A percentile compares a stretch with the other conserved stretches of the same genome.
These are phyloP conservation scores for Semaprochilodus insignis DNA, from an alignment of 2,797 vertebrate genomes.

Conservation along the genomic window DNA sequence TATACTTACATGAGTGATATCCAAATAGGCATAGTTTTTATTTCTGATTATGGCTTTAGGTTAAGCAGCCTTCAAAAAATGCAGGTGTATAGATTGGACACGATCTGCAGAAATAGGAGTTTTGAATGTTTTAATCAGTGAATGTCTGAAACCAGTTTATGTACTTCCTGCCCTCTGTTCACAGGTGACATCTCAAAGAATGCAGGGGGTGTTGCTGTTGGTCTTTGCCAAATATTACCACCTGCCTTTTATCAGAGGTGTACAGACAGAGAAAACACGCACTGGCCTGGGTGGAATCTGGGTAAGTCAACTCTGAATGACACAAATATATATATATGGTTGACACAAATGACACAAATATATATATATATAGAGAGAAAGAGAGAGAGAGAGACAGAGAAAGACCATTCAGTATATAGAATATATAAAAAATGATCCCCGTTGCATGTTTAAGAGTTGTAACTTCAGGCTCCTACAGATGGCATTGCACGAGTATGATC, in stretches of 20 bases:
- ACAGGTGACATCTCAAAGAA: slow-evolving; percentile 93
- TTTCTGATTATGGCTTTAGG: no score
- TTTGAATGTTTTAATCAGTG: background rate
- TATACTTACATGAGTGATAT: no score
- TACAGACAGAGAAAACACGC: slow-evolving; percentile 95
- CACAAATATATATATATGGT: no score
- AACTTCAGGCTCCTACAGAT: no score
- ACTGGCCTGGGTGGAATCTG: slow-evolving; percentile 97
- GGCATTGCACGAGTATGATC: no score
- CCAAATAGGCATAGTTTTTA: no score
- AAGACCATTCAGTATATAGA: no score
- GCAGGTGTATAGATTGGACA: background rate
- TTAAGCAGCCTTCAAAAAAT: background rate
- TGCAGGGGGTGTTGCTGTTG: slow-evolving; percentile 94
- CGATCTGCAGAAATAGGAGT: background rate
- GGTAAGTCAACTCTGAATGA: slow-evolving; percentile 78
- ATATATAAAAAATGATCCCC: no score
- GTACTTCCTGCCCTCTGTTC: background rate
- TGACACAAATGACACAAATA: no score
- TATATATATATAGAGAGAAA: no score
- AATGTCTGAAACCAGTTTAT: slow-evolving; percentile 20
- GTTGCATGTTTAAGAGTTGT: no score
- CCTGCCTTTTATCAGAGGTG: slow-evolving; percentile 91
- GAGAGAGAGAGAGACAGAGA: no score
- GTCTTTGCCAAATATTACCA: slow-evolving; percentile 96